Evolutionary conservation across 2,797 vertebrate genomes (phyloP), one percentile per base, ranked within the genome.

Genomic region (Melanotaenia maccullochi): DNA sequence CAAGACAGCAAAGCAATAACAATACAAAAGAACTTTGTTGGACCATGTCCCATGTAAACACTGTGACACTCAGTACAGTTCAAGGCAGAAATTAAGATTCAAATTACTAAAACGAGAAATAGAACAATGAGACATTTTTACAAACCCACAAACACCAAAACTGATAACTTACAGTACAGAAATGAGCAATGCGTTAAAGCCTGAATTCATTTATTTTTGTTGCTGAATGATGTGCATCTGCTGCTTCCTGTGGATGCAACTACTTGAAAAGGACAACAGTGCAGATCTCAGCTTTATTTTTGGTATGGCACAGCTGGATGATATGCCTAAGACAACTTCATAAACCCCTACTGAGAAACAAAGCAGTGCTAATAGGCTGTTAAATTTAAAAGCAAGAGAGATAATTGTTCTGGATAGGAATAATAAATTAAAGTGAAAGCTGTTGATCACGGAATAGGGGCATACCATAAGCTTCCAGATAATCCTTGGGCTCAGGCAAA

Each of bases 11-110:
- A 52, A 79, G 59, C 40, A 76, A 71, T 66, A 73, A 68, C 38
- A 54, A 22, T 12, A 89, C 71, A 86, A 87, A 80, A 84, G 32
- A 82, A 83, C 85, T 82, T 84, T 89, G 81, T 86, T 66, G 33
- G 54, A 47, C 40, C 8, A 22, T 20, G 52, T 40, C 40, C 49
- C 63, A 22, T 38, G 38, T 32, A 59, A 75, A 75, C 30, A 71
- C 60, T 28, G 30, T 8, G 44, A 71, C 25, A 40, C 16, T 25
- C 38, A 22, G 58, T 76, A 40, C 5, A 73, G 75, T 79, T 78
- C 35, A 67, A 54, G 56, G 51, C 58, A 44, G n/a, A 73, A 68
- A 69, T 64, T 38, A 42, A 30, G 25, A 70, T 60, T 58, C 24
- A 56, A 54, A 54, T 38, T 47, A 42, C 58, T 30, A 9, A 16